A percentile compares a stretch with the other conserved stretches of the same genome.
Conservation (phyloP, 2,888 invertebrate genomes). For the Caenorhabditis japonica region DNA sequence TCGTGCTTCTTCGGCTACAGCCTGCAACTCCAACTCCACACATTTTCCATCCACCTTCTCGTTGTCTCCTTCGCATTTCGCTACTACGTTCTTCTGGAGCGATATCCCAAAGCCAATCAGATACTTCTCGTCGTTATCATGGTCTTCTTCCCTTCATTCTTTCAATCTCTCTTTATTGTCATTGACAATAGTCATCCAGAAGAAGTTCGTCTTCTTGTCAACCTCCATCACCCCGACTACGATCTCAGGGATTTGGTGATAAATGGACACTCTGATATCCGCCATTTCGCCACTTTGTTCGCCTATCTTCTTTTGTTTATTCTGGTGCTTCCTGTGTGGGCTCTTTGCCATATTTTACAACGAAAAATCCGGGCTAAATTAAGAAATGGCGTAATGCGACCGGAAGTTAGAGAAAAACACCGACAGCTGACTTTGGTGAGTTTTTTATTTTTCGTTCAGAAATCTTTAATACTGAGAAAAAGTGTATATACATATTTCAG, state of each 20-base stretch:
- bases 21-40: conserved; percentile 33
- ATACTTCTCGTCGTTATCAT: conserved; percentile 13
- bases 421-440: conserved; percentile 33
- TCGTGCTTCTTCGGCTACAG: conserved; percentile 31
- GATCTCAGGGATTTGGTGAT: conserved; percentile 19
- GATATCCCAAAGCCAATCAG: conserved; percentile 25
- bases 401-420: conserved; percentile 36
- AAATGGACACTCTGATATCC: conserved; percentile 33
- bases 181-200: conserved; percentile 36
- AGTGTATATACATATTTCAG: not conserved
- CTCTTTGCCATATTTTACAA: conserved; percentile 12
- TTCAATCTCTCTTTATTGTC: conserved; percentile 20
- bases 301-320: conserved; percentile 28
- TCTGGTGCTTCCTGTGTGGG: conserved; percentile 11
- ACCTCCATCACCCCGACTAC: conserved; percentile 31
- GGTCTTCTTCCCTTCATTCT: conserved; percentile 24
- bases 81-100: conserved; percentile 35
- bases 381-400: conserved; percentile 25
- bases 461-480: not conserved
- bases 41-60: conserved; percentile 30
- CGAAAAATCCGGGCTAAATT: conserved; percentile 26
- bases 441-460: too few relatives aligned
- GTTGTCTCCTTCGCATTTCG: conserved; percentile 29
- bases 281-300: conserved; percentile 30
- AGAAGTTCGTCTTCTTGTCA: conserved; percentile 24